phyloP scores from a whole-genome alignment of 2,797 vertebrate genomes.

The Xiphorhynchus erythropygius region DNA sequence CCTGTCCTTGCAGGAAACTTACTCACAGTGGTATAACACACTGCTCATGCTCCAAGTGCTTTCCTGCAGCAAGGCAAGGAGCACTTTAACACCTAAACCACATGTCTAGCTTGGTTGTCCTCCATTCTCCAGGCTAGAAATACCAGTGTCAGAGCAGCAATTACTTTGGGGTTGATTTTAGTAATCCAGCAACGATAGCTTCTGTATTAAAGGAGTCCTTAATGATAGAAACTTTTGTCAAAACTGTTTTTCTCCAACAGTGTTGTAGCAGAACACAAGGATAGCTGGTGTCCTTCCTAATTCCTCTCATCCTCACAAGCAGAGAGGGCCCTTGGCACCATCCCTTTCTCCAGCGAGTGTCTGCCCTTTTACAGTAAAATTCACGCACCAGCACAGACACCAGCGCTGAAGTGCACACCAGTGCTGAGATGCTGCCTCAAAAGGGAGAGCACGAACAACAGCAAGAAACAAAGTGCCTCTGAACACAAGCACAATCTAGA shows the following conservation, averaged over 20 bases:
- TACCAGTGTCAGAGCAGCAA: neutral
- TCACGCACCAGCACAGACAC: neutral
- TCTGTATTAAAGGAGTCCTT: neutral
- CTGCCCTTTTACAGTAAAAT: neutral
- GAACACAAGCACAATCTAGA: accelerated
- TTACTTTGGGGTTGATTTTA: neutral
- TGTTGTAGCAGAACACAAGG: neutral
- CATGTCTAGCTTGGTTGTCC: neutral
- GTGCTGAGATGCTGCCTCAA: neutral
- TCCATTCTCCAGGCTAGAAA: neutral
- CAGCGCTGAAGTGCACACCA: neutral
- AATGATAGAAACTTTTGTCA: neutral
- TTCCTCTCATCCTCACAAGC: neutral
- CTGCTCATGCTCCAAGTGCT: neutral
- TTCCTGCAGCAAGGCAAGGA: neutral
- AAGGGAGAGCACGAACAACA: neutral
- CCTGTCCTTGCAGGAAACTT: neutral
- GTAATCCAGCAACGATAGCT: neutral
- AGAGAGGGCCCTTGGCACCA: neutral
- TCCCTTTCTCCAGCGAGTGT: neutral
- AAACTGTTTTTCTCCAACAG: neutral
- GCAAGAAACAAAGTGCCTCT: neutral
- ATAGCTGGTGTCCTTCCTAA: neutral
- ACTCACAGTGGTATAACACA: neutral
- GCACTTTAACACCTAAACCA: neutral